Conservation (phyloP, 1,140 invertebrate genomes). For the Neodiprion lecontei region DNA sequence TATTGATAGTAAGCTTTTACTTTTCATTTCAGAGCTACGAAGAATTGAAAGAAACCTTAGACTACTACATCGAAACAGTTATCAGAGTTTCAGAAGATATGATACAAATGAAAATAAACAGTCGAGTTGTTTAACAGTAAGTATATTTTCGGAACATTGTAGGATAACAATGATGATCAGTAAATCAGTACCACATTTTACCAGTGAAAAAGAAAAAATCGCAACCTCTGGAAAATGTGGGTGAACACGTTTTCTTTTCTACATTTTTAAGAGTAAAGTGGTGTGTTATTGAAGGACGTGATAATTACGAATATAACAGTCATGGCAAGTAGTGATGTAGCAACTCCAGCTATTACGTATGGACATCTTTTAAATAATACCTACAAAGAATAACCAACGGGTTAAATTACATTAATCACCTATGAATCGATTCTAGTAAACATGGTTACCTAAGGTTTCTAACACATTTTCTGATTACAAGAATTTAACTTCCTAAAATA, state of each 20-base stretch:
- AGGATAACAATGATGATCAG: no score
- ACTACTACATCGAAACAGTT: conserved; percentile 64
- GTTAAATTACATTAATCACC: conserved; percentile 20
- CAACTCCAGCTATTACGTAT: conserved; percentile 42
- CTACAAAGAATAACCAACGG: conserved; percentile 30
- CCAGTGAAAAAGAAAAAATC: conserved; percentile 9
- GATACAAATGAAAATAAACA: conserved; percentile 51
- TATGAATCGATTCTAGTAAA: conserved; percentile 12
- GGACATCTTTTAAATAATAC: conserved; percentile 52
- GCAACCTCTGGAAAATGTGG: conserved; percentile 25
- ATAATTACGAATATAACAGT: conserved; percentile 44
- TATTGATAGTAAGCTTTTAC: conserved; percentile 17
- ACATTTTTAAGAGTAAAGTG: conserved; percentile 39
- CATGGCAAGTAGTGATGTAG: conserved; percentile 41
- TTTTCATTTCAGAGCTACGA: conserved; percentile 58
- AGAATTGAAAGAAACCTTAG: conserved; percentile 60
- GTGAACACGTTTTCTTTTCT: not conserved
- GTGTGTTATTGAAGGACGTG: conserved; percentile 40
- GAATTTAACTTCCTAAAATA: conserved; percentile 1
- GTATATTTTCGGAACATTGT: conserved; percentile 13
- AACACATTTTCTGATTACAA: conserved; percentile 14
- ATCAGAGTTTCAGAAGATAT: conserved; percentile 66
- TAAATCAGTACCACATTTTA: no score
- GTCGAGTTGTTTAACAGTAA: conserved; percentile 35
- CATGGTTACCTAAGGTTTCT: conserved; percentile 18